These are phyloP conservation scores for Myiotriccus ornatus DNA, from an alignment of 2,797 vertebrate species.

Conservation along the genomic window DNA sequence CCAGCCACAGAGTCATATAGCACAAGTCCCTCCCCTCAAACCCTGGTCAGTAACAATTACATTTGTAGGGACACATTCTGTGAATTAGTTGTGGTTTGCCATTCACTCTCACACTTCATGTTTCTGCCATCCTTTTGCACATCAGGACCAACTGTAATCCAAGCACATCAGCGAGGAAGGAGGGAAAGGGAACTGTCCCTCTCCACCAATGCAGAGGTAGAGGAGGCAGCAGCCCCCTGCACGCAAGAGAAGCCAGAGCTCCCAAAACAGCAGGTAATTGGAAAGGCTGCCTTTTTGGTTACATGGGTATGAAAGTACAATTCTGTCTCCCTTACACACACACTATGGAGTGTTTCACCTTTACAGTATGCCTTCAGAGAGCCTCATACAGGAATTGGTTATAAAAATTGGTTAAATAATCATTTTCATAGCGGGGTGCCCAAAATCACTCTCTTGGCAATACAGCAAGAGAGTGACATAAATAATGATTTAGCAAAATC, in stretches of 20 bases:
- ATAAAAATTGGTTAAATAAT: neutral
- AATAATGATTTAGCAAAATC: neutral
- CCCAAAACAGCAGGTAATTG: neutral
- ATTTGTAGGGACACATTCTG: neutral
- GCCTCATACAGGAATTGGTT: neutral
- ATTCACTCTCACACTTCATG: neutral
- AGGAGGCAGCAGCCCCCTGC: neutral
- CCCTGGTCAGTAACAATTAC: neutral
- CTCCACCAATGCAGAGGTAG: neutral
- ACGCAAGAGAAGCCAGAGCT: neutral
- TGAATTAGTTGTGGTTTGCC: neutral
- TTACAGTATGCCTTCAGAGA: neutral
- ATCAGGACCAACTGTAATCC: neutral
- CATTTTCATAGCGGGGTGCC: neutral
- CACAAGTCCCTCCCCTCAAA: neutral
- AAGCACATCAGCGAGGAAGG: fast-evolving
- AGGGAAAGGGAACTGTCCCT: neutral
- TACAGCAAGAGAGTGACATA: neutral
- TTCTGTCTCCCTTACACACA: neutral
- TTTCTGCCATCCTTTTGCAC: neutral
- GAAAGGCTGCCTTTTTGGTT: neutral
- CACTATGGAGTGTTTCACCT: neutral
- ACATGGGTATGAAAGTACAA: neutral
- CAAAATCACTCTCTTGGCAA: neutral
- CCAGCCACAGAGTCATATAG: neutral